Evolutionary conservation across 2,888 invertebrate genomes (phyloP).

Genomic region (Entomobrya proxima): DNA sequence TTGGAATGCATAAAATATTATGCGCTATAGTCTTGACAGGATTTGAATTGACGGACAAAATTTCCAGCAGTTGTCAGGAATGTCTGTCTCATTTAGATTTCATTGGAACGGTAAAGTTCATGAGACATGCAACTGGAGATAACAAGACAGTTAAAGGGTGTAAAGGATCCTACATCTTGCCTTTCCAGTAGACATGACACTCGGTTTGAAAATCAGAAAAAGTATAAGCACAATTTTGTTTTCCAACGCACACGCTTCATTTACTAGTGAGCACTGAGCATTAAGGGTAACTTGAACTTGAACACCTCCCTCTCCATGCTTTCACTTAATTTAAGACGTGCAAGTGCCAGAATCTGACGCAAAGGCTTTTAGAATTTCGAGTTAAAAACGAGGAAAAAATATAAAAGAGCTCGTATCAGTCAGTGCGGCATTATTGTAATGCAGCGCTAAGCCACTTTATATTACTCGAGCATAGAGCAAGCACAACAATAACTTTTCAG

Average conservation of each 20-base stretch:
- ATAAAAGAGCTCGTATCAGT: not conserved
- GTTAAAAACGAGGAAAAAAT: not conserved
- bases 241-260: slow-evolving; percentile 15
- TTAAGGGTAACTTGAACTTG: not conserved
- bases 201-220: not conserved
- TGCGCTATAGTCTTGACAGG: not conserved
- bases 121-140: slow-evolving; percentile 15
- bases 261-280: not conserved
- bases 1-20: too few species aligned
- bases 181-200: not conserved
- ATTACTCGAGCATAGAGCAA: not conserved
- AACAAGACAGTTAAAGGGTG: not conserved
- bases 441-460: not conserved
- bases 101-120: not conserved
- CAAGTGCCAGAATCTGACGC: slow-evolving; percentile 10
- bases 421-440: not conserved
- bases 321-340: slow-evolving; percentile 36
- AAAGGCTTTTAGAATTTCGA: not conserved
- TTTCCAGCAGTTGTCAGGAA: not conserved
- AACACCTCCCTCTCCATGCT: slow-evolving; percentile 15
- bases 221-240: slow-evolving; percentile 3
- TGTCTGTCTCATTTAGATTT: slow-evolving; percentile 34
- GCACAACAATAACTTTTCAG: slow-evolving; percentile 2
- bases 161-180: not conserved
- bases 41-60: not conserved